Conservation (phyloP, 2,797 vertebrate species). For the Bradypodion pumilum region DNA sequence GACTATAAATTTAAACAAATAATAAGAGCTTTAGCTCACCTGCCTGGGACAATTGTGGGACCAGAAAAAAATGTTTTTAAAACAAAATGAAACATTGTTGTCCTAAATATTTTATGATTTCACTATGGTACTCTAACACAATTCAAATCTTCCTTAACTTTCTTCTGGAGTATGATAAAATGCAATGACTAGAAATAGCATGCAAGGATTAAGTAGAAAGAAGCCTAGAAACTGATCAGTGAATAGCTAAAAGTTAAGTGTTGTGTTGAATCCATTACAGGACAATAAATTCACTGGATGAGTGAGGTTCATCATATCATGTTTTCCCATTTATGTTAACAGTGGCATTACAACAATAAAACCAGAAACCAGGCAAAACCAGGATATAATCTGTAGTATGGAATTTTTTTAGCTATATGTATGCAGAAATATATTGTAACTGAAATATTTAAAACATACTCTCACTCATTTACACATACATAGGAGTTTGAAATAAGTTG, state of each 20-base stretch:
- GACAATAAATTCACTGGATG: too few relatives aligned
- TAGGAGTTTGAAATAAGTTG: neutral
- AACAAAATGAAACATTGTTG: neutral
- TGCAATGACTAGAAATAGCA: neutral
- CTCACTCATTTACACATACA: neutral
- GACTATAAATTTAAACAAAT: neutral
- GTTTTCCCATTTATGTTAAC: neutral
- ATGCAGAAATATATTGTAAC: too few relatives aligned
- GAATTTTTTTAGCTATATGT: too few relatives aligned
- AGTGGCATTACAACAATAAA: too few relatives aligned
- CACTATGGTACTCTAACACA: neutral
- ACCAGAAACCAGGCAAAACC: too few relatives aligned
- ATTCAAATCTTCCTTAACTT: neutral
- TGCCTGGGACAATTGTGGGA: neutral
- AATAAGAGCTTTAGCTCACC: neutral
- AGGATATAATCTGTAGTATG: too few relatives aligned
- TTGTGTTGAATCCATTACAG: neutral
- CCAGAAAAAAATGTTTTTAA: neutral
- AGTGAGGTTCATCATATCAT: neutral
- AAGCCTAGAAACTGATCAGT: neutral
- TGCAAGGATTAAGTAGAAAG: too few relatives aligned
- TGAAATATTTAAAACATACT: too few relatives aligned
- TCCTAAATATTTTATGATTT: neutral
- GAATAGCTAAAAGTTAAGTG: neutral
- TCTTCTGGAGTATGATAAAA: too few relatives aligned